phyloP scores from a whole-genome alignment of 2,113 vertebrate genomes.

The Megaceryle maxima region DNA sequence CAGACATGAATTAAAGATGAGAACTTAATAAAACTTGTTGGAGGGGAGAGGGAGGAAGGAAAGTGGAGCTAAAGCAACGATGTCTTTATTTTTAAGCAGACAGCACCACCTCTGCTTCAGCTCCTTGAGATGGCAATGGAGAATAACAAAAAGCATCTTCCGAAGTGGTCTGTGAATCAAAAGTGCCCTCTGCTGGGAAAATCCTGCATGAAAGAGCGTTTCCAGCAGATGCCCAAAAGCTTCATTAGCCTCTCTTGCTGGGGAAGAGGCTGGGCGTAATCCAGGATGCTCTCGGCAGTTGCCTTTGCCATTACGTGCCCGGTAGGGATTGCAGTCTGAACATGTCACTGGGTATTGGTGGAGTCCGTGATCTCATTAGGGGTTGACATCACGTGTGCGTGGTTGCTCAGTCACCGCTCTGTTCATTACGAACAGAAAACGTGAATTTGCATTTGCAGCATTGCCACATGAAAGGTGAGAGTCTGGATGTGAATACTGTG shows the following conservation, averaged over 20 bases:
- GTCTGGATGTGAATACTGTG: not conserved
- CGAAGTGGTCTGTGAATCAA: constrained; percentile 38
- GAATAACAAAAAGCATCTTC: not conserved
- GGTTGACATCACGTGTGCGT: not conserved
- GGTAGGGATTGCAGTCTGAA: constrained; percentile 4
- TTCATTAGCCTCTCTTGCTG: not conserved
- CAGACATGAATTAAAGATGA: constrained; percentile 76
- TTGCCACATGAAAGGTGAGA: not conserved
- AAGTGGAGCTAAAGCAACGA: constrained; percentile 11
- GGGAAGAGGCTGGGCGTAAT: not conserved
- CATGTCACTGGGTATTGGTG: not conserved
- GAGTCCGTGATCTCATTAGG: not conserved
- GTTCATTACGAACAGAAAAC: not conserved
- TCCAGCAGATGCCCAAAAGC: not conserved
- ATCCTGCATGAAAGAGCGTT: not conserved
- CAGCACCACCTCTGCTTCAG: constrained; percentile 73
- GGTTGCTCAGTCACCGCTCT: not conserved
- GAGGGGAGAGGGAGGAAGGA: constrained; percentile 18
- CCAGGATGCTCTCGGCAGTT: constrained; percentile 29
- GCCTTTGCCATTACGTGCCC: constrained; percentile 28
- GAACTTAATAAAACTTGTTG: constrained; percentile 74
- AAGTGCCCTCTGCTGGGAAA: constrained; percentile 74
- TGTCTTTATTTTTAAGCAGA: constrained; percentile 73
- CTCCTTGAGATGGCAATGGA: not conserved
- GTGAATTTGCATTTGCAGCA: not conserved